These are phyloP conservation scores for Pseudomyrmex gracilis DNA, from an alignment of 1,140 invertebrate species.

Conservation along the genomic window DNA sequence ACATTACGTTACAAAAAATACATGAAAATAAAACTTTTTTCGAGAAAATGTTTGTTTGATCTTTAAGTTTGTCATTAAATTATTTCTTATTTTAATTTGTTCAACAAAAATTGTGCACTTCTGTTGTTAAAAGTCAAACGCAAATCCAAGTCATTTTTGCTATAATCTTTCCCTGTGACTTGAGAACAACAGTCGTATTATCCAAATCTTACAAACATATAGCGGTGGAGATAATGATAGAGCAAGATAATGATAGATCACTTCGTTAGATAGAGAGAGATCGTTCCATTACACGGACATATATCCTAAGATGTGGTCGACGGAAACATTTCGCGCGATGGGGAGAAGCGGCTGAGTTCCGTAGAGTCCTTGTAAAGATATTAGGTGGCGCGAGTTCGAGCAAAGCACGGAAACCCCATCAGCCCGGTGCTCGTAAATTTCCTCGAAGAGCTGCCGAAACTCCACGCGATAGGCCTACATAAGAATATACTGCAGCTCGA, in stretches of 20 bases:
- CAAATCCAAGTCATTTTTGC: not conserved
- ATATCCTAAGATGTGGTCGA: slow-evolving; percentile 25
- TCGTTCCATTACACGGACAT: slow-evolving; percentile 40
- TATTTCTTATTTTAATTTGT: not conserved
- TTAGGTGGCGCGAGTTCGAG: slow-evolving; percentile 77
- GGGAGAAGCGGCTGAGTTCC: slow-evolving; percentile 19
- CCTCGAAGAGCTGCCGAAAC: slow-evolving; percentile 77
- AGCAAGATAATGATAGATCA: not conserved
- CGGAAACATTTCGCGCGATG: slow-evolving; percentile 28
- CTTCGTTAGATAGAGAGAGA: slow-evolving; percentile 6
- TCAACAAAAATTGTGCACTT: not conserved
- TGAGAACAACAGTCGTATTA: slow-evolving; percentile 19
- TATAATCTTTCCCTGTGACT: not conserved
- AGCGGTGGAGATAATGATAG: not conserved
- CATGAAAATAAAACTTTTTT: not conserved
- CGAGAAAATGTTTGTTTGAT: not conserved
- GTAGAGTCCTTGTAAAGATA: slow-evolving; percentile 78
- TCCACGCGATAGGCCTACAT: slow-evolving; percentile 77
- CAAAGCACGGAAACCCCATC: slow-evolving; percentile 83
- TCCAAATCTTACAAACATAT: not conserved
- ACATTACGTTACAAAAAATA: not conserved
- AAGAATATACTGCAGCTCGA: slow-evolving; percentile 79
- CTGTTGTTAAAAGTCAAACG: not conserved
- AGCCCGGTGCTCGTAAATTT: slow-evolving; percentile 81
- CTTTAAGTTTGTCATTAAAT: not conserved